These are phyloP conservation scores for Diachasma alloeum DNA, from an alignment of 1,140 invertebrate species.

Conservation along the genomic window DNA sequence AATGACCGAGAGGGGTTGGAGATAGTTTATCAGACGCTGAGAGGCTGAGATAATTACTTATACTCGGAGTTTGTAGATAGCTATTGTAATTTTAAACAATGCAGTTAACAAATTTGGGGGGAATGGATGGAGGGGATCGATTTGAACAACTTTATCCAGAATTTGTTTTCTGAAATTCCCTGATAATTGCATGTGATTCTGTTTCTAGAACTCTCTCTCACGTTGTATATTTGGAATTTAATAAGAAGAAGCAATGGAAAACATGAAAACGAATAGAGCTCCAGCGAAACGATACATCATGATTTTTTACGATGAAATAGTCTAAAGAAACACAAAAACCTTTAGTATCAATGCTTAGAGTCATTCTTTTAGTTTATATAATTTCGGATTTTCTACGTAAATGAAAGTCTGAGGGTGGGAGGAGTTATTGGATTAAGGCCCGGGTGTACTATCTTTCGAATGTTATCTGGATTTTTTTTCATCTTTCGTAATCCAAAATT, in stretches of 20 bases:
- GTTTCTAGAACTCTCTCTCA: neutral
- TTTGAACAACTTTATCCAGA: no score
- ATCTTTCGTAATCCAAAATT: no score
- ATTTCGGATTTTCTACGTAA: no score
- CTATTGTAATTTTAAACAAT: neutral
- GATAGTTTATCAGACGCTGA: neutral
- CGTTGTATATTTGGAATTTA: constrained; percentile 13
- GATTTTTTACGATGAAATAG: neutral
- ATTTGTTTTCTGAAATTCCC: no score
- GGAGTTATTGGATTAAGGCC: no score
- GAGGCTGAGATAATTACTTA: neutral
- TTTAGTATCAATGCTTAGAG: neutral
- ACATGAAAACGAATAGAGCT: neutral
- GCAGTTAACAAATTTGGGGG: no score
- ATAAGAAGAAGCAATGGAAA: neutral
- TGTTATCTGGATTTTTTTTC: no score
- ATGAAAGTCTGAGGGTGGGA: no score
- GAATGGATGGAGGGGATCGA: no score
- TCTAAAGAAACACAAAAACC: neutral
- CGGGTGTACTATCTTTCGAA: no score
- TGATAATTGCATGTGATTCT: neutral
- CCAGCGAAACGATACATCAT: neutral
- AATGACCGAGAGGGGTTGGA: neutral
- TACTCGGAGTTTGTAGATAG: neutral
- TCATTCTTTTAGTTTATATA: neutral